Evolutionary conservation across 2,113 vertebrate genomes (phyloP).

Genomic region (Corythornis cristatus): DNA sequence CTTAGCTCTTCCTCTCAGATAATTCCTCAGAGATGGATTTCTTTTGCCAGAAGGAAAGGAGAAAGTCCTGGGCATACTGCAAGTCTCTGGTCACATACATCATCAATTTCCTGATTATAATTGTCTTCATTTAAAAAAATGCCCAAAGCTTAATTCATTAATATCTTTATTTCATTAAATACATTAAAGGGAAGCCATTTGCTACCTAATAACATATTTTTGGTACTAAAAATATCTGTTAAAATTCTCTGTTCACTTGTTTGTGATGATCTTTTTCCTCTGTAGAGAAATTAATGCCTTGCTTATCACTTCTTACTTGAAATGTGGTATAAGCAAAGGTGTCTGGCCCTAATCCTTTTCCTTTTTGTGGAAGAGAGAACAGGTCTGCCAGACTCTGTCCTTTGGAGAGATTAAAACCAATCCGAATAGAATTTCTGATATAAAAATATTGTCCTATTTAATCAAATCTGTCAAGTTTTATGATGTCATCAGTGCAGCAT

Average conservation of each 20-base stretch:
- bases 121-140: constrained; percentile 28
- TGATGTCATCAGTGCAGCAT: constrained; percentile 20
- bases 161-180: constrained; percentile 49
- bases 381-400: not conserved
- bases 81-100: constrained; percentile 6
- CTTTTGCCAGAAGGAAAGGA: constrained; percentile 25
- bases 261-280: not conserved
- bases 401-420: constrained; percentile 1
- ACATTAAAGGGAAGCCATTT: constrained; percentile 11
- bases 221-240: not conserved
- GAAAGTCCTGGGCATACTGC: not conserved
- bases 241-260: not conserved
- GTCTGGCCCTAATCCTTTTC: not conserved
- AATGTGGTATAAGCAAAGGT: not conserved
- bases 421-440: not conserved
- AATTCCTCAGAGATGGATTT: constrained; percentile 47
- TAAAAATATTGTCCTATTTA: constrained; percentile 8
- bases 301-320: not conserved
- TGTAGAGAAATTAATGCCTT: not conserved
- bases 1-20: constrained; percentile 41
- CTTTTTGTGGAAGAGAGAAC: not conserved
- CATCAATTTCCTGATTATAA: constrained; percentile 47
- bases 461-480: constrained; percentile 9
- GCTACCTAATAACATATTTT: not conserved
- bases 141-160: constrained; percentile 39